Evolutionary conservation across 2,797 vertebrate genomes (phyloP).

Genomic region (Eospalax fontanierii): DNA sequence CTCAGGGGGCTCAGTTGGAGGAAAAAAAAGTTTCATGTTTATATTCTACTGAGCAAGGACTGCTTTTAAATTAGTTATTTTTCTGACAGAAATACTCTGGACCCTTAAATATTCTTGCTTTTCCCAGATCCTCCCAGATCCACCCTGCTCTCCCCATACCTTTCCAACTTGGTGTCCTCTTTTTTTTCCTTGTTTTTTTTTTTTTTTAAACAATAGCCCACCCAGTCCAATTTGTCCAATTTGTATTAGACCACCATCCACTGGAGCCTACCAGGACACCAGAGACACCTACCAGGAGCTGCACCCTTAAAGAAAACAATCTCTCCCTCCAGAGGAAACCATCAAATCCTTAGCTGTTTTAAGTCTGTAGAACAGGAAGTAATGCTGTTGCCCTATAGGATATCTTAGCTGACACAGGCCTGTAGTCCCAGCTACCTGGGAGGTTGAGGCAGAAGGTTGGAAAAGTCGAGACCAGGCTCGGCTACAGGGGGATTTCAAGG

Average conservation of each 20-base stretch:
- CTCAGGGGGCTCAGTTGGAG: neutral
- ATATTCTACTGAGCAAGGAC: neutral
- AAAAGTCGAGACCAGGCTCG: neutral
- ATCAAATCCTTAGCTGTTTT: neutral
- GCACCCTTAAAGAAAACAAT: too few species aligned
- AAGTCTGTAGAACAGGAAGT: neutral
- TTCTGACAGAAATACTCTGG: constrained; percentile 41
- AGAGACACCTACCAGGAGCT: too few species aligned
- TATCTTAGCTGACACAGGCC: neutral
- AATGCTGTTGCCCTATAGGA: neutral
- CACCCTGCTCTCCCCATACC: too few species aligned
- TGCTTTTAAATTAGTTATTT: constrained; percentile 25
- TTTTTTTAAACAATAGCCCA: neutral
- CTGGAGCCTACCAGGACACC: too few species aligned
- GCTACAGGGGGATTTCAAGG: neutral
- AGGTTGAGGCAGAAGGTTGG: neutral
- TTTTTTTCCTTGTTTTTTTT: neutral
- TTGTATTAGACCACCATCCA: too few species aligned
- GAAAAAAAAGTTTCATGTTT: constrained; percentile 53
- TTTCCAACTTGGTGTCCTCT: neutral
- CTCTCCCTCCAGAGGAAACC: too few species aligned
- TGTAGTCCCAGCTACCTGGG: neutral
- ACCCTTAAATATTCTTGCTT: neutral
- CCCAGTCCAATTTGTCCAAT: too few species aligned
- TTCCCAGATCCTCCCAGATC: too few species aligned